Conservation (phyloP, 2,888 invertebrate species). For the Acanthoscelides obtectus region DNA sequence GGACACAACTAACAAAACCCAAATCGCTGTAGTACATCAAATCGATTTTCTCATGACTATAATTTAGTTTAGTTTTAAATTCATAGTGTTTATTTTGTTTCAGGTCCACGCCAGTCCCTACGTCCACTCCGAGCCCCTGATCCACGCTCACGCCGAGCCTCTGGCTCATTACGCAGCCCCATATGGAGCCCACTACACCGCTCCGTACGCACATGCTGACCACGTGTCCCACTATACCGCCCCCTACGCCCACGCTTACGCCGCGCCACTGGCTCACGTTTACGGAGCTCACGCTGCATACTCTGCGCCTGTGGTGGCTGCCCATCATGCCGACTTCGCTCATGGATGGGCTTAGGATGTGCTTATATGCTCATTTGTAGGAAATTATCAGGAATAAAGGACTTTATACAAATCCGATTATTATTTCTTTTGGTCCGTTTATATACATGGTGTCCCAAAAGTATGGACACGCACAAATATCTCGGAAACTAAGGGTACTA, state of each 20-base stretch:
- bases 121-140: background rate
- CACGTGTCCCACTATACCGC: slow-evolving; percentile 11
- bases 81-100: background rate
- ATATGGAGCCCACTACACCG: slow-evolving; percentile 18
- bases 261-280: slow-evolving; percentile 16
- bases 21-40: no score
- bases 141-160: background rate
- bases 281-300: slow-evolving; percentile 19
- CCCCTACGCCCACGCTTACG: slow-evolving; percentile 17
- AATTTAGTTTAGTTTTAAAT: no score
- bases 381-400: background rate
- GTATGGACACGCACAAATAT: no score
- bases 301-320: slow-evolving; percentile 18
- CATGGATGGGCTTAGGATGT: background rate
- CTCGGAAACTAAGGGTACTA: no score
- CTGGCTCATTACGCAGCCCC: slow-evolving; percentile 18
- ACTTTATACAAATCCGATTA: background rate
- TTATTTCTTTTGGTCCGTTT: no score
- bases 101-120: background rate
- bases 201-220: slow-evolving; percentile 5
- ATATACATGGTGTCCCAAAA: no score
- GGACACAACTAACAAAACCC: no score
- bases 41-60: no score
- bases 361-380: background rate
- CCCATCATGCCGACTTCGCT: background rate